Evolutionary conservation across 2,888 invertebrate species (phyloP), one percentile per base, ranked within the genome.

Genomic region (Linnaemya vulpina): DNA sequence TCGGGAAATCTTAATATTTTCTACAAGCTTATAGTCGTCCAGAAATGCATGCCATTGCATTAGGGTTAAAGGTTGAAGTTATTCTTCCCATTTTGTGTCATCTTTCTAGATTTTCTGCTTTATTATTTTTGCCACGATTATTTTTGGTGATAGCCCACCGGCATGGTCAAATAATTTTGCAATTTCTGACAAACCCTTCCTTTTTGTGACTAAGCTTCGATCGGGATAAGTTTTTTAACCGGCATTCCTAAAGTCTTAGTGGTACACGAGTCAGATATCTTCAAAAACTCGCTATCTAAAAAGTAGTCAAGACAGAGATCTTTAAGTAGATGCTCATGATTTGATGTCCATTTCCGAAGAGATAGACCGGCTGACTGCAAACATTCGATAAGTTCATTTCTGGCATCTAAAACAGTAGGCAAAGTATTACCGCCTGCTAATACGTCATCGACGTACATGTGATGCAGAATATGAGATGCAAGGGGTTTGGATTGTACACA

Each of bases 231-330:
- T 11, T 10, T 30, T 46, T 1, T 38, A 20, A 2, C 22, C 43
- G 1, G 60, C 78, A 38, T 78, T 70, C 78, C 78, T 63, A 62
- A 22, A 62, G 65, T 71, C 30, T 79, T 73, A 2, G 71, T 63
- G 13, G 70, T 71, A 10, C 11, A 22, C 1, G 30, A 55, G 51
- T 75, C 68, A 22, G 49, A 58, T 8, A 81, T 46, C 1, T 68
- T 49, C n/a, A 68, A 55, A 15, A 75, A 63, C n/a, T 81, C 74
- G 51, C 55, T 13, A 30, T 25, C 38, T 7, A 73, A 22, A 0
- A 78, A 30, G 13, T 78, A 20, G 1, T 70, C 71, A 1, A 51
- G 22, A 3, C 65, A 20, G 9, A 58, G 8, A n/a, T n/a, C 55
- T 38, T 62, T 25, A 10, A 63, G 13, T 20, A 73, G 11, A 3